Evolutionary conservation across 2,113 vertebrate genomes (phyloP), one percentile per base, ranked within the genome.

Genomic region (Romanogobio albipinnatus): DNA sequence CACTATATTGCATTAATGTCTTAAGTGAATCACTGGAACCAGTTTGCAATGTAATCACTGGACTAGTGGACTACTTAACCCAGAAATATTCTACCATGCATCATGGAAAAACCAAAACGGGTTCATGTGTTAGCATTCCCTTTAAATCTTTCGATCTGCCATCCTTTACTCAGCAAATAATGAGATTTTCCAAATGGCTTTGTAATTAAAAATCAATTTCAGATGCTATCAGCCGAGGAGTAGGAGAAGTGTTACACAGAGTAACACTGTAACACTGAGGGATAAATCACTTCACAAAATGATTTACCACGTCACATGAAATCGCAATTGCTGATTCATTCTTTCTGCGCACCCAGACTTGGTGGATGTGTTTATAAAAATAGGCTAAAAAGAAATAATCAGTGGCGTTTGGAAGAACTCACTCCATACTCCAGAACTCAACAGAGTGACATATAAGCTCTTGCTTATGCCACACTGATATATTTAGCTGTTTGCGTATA

Each of bases 401-500:
- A 22, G 24, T 49, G 43, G 59, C 8, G 9, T 81, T 66, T 66
- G 15, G 78, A 81, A 66, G 14, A 15, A 47, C 29, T 39, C 19
- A 29, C 17, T 77, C 29, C 51, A 61, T 24, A 19, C 15, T 71
- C 24, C 74, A 76, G 24, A 76, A 53, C 47, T 53, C 74, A 26
- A 33, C 47, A 33, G 73, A 15, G 56, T 29, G 39, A 80, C 59
- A 80, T 78, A 43, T 29, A 64, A 62, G 59, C 9, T 9, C 8
- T 64, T 24, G 24, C 59, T 80, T 80, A 64, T 19, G 59, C 39
- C 39, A 47, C 24, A 4, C 43, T 80, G 59, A 80, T 80, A 66
- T 49, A 80, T 80, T 66, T 80, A 80, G 59, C 24, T 19, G 49
- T 73, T 86, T 49, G n/a, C 71, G 13, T 76, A 70, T 81, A 53